These are phyloP conservation scores for Aleiodes sp. DNA, from an alignment of 1,140 invertebrate genomes.

Conservation along the genomic window DNA sequence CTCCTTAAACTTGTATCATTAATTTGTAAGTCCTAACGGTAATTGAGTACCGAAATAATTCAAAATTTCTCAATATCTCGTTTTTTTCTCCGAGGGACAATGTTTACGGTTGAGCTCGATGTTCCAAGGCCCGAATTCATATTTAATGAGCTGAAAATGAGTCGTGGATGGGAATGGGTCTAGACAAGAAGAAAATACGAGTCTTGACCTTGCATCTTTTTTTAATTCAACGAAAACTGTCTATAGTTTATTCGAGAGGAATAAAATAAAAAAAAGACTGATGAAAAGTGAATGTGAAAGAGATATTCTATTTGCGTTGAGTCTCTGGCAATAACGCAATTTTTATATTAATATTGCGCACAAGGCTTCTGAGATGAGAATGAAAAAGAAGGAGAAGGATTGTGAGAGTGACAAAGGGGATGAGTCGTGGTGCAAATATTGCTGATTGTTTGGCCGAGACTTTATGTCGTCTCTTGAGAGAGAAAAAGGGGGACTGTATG, in stretches of 20 bases:
- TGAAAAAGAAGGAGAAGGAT: background rate
- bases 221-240: too few species aligned
- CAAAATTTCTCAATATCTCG: background rate
- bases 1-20: background rate
- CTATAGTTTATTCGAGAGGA: background rate
- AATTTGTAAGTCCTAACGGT: background rate
- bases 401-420: constrained; percentile 29
- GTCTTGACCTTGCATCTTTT: background rate
- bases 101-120: background rate
- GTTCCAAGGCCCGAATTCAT: constrained; percentile 10
- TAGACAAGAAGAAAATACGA: background rate
- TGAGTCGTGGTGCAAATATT: constrained; percentile 32
- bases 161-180: background rate
- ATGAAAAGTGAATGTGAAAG: background rate
- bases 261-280: too few species aligned
- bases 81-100: background rate
- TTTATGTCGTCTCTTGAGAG: constrained; percentile 21
- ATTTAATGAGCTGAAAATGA: constrained; percentile 10
- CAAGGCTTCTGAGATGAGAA: constrained; percentile 13
- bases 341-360: constrained; percentile 31
- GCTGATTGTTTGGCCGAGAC: constrained; percentile 33
- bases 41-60: background rate
- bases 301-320: constrained; percentile 11
- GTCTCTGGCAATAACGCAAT: constrained; percentile 32
- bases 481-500: background rate